A percentile compares a stretch with the other conserved stretches of the same genome.
These are phyloP conservation scores for Pomatorhinus ruficollis DNA, from an alignment of 2,113 vertebrate genomes.

Conservation along the genomic window DNA sequence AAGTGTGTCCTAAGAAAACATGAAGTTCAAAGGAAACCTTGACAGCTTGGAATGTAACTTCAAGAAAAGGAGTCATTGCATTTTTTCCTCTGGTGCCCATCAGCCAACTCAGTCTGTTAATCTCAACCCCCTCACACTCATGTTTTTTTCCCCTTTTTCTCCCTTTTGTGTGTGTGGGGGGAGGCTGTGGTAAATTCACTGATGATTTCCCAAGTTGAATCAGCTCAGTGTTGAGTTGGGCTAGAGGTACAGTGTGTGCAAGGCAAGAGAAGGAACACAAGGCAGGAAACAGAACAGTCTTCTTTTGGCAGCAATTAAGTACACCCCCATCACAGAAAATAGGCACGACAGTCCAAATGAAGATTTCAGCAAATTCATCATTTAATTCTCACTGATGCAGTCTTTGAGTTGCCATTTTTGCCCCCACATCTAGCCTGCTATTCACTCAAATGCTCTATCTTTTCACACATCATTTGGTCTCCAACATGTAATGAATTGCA, in stretches of 20 bases:
- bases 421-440: not conserved
- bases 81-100: not conserved
- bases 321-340: not conserved
- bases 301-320: not conserved
- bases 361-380: not conserved
- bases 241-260: not conserved
- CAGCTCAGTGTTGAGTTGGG: not conserved
- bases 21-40: not conserved
- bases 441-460: not conserved
- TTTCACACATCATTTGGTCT: not conserved
- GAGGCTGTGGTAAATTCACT: not conserved
- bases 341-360: not conserved
- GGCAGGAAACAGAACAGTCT: not conserved
- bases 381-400: not conserved
- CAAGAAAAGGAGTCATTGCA: not conserved
- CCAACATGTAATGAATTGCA: not conserved
- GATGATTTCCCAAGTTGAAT: not conserved
- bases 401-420: not conserved
- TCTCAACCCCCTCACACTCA: accelerated
- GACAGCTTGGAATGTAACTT: not conserved
- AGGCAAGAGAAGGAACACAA: not conserved
- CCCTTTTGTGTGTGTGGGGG: accelerated
- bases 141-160: not conserved
- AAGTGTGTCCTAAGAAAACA: not conserved
- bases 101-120: not conserved